Base-by-base conservation (phyloP, 2,113 vertebrate genomes). In the Melanostigma gelatinosum region DNA sequence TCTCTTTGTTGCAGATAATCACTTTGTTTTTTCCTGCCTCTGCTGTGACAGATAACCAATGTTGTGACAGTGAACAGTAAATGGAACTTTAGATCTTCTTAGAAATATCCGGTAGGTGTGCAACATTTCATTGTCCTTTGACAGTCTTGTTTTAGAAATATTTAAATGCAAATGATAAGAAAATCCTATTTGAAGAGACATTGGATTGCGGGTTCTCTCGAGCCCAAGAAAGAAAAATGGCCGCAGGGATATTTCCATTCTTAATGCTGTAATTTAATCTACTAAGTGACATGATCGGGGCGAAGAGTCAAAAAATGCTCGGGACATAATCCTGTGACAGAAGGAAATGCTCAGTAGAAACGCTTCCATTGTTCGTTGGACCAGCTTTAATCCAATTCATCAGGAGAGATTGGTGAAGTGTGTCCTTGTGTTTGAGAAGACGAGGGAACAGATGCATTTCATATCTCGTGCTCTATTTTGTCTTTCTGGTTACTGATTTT, bases 381-480 rank as follows among this genome's bases (percentile, higher is more conserved):
- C 29, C 22, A 38, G 72, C 10, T 79, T 72, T 78, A 91, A 88
- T 89, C 80, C 63, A 87, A 87, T 88, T 86, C 58, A 75, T 70
- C 34, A 69, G 44, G 22, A 66, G 61, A 72, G 69, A 77, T 54
- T 20, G 6, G 44, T 80, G 29, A 76, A 7, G 50, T 68, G 10
- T 57, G 80, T 54, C 79, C 72, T 80, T 63, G 62, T 76, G 69
- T 70, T 77, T 52, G n/a, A 72, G 38, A 44, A 76, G 66, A 75
- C 27, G n/a, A 58, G 27, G 60, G 36, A 38, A 74, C 52, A 24
- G 62, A 72, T 73, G 63, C 60, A 82, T 61, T 60, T 61, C 29
- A 63, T 58, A 63, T 62, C 44, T 54, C 18, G 9, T 57, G 32
- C 11, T 57, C 65, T 24, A 79, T 68, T 1, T 80, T 68, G 60